A percentile compares a stretch with the other conserved stretches of the same genome.
Conservation (phyloP, 2,113 vertebrate species). For the Psephotus haematonotus region DNA sequence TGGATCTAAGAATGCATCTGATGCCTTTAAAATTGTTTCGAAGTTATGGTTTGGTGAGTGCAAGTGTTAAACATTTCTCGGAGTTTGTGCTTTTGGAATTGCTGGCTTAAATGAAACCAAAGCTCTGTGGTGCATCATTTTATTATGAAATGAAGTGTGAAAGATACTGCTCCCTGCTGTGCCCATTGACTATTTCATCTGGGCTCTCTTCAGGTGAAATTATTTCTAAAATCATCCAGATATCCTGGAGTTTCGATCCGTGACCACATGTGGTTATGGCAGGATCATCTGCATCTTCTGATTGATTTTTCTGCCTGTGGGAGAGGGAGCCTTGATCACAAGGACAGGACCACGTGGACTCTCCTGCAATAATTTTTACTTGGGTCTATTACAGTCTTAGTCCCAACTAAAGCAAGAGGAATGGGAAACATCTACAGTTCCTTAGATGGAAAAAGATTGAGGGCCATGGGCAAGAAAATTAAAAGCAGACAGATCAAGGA, state of each 20-base stretch:
- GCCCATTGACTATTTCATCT: not conserved
- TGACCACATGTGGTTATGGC: accelerated
- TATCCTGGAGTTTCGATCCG: not conserved
- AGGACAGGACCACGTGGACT: not conserved
- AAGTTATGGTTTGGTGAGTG: not conserved
- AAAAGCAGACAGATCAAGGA: not conserved
- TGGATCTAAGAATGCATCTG: not conserved
- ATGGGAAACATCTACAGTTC: not conserved
- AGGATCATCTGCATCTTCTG: not conserved
- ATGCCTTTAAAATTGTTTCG: not conserved
- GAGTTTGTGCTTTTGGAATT: not conserved
- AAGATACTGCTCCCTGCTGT: not conserved
- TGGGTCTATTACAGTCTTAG: not conserved
- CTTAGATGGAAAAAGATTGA: not conserved
- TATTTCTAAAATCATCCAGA: not conserved
- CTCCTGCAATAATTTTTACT: not conserved
- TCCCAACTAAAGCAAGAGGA: not conserved
- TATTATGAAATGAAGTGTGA: not conserved
- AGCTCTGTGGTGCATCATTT: not conserved
- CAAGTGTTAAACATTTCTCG: not conserved
- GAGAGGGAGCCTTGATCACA: not conserved
- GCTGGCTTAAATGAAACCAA: not conserved
- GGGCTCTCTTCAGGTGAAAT: not conserved
- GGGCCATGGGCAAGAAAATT: not conserved
- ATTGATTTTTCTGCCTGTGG: not conserved